Conservation (phyloP, 2,797 vertebrate genomes). For the Galaxias olidus region DNA sequence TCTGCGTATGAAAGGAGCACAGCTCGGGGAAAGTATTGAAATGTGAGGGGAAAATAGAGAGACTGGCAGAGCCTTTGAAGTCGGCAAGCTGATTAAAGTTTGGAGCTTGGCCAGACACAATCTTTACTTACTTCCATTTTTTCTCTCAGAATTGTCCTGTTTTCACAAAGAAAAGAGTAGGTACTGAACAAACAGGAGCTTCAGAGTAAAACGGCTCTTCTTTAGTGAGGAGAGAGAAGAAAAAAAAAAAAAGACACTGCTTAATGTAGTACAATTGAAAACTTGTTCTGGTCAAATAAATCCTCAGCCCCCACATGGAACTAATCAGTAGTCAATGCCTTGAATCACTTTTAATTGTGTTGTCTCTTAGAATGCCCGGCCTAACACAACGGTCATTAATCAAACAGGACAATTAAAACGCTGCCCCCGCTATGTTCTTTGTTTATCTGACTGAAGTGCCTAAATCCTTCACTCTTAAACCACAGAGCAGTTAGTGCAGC, state of each 20-base stretch:
- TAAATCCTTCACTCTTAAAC: conserved; percentile 69
- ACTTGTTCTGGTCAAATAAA: conserved; percentile 48
- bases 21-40: conserved; percentile 34
- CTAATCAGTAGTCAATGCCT: conserved; percentile 62
- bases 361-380: conserved; percentile 55
- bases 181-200: conserved; percentile 32
- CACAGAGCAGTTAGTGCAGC: conserved; percentile 48
- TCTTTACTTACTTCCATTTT: conserved; percentile 33
- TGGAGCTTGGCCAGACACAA: conserved; percentile 50
- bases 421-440: conserved; percentile 55
- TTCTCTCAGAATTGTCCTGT: conserved; percentile 29
- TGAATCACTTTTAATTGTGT: conserved; percentile 57
- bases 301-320: conserved; percentile 54
- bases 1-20: conserved; percentile 37
- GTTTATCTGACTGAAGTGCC: conserved; percentile 66
- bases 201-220: conserved; percentile 4
- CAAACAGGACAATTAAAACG: conserved; percentile 66
- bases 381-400: conserved; percentile 64
- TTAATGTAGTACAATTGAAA: conserved; percentile 39
- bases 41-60: conserved; percentile 23
- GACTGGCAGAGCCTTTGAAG: conserved; percentile 55
- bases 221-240: conserved; percentile 3
- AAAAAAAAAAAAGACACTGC: conserved; percentile 19
- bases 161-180: conserved; percentile 44
- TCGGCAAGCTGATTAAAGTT: conserved; percentile 66